These are phyloP conservation scores for Chiridota heheva DNA, from an alignment of 35 echinoderm and acorn worm species.

Conservation along the genomic window DNA sequence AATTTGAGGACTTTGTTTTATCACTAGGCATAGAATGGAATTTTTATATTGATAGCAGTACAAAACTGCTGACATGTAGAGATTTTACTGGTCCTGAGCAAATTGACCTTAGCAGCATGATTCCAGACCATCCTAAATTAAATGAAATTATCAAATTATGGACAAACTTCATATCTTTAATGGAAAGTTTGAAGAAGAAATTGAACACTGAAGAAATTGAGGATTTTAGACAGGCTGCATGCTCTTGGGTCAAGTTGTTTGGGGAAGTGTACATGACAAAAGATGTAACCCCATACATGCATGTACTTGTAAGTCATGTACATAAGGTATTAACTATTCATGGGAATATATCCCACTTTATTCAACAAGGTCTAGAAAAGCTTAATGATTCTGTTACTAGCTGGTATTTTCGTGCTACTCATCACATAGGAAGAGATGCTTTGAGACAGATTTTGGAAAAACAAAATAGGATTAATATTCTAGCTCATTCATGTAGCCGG, in stretches of 20 bases:
- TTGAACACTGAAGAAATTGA: no score
- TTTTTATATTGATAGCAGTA: constrained; percentile 11
- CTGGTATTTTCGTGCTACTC: not conserved
- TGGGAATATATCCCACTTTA: not conserved
- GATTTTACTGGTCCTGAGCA: constrained; percentile 6
- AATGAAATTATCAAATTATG: not conserved
- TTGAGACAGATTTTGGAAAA: not conserved
- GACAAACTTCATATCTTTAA: not conserved
- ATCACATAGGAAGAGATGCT: not conserved
- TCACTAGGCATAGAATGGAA: constrained; percentile 13
- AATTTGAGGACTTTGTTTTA: not conserved
- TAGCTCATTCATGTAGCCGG: not conserved
- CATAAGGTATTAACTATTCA: not conserved
- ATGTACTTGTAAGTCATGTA: constrained; percentile 15
- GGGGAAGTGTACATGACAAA: constrained; percentile 9
- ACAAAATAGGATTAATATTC: not conserved
- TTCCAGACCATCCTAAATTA: not conserved
- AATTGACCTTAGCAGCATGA: not conserved
- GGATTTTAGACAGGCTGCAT: not conserved
- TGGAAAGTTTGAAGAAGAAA: no score
- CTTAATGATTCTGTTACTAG: not conserved
- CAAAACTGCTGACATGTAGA: constrained; percentile 14
- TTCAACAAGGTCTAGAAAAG: not conserved
- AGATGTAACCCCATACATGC: constrained; percentile 34
- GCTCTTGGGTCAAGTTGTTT: constrained; percentile 29